phyloP scores from a whole-genome alignment of 2,797 vertebrate species.

The Smutsia gigantea region DNA sequence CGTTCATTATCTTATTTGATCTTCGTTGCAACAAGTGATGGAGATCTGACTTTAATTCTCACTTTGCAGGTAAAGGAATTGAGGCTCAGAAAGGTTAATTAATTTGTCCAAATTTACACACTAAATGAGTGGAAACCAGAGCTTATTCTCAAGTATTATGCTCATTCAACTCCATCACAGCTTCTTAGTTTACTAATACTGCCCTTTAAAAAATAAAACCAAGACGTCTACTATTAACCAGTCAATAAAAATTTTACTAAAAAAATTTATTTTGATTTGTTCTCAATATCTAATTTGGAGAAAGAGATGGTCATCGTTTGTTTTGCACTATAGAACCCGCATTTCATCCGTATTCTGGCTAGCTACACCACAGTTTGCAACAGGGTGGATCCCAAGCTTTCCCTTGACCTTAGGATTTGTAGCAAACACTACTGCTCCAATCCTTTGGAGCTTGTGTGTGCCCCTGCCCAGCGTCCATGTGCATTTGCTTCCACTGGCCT shows the following conservation, averaged over 20 bases:
- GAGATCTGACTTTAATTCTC: conserved; percentile 26
- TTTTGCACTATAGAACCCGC: not conserved
- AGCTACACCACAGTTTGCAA: not conserved
- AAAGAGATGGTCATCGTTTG: not conserved
- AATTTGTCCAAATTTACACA: conserved; percentile 6
- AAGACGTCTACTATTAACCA: not conserved
- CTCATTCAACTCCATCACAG: not conserved
- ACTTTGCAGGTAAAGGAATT: conserved; percentile 19
- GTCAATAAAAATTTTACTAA: not conserved
- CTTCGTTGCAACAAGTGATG: not conserved
- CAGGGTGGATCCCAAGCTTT: not conserved
- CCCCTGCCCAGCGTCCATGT: accelerated
- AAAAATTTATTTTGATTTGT: not conserved
- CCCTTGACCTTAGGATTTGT: not conserved
- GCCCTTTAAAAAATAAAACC: not conserved
- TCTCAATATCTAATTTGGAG: not conserved
- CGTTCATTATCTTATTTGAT: conserved; percentile 9
- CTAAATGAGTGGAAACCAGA: not conserved
- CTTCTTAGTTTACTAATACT: not conserved
- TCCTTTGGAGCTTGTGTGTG: not conserved
- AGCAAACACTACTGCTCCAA: not conserved
- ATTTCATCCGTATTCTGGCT: not conserved
- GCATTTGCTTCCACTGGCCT: not conserved
- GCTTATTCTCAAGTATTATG: not conserved
- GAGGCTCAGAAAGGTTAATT: conserved; percentile 8